Base-by-base conservation (phyloP, 2,888 invertebrate species). In the Stenolophus ochropezus region DNA sequence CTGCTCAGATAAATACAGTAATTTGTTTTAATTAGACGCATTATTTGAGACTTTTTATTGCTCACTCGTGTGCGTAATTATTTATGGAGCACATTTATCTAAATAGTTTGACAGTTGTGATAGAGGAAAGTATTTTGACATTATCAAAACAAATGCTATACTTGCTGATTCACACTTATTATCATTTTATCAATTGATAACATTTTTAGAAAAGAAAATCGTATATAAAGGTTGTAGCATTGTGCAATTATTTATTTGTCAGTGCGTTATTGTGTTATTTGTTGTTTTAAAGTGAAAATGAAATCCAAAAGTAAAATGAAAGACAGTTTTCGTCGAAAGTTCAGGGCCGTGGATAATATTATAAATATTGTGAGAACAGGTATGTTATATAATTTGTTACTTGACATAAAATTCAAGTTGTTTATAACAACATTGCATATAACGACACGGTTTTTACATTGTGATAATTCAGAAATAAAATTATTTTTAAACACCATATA, bases 11-110 rank as follows among this genome's bases (percentile, higher is more conserved):
- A 69, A 69, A 18, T 33, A 18, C 18, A 18, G 65, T 69, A 69
- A 69, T 69, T 69, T 33, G 65, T 69, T 33, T 69, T 27, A 69
- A 69, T 69, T 69, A 69, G 33, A 69, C 33, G 65, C 65, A 69
- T 69, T 69, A 69, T 69, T 69, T 69, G 18, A 69, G 18, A 33
- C 27, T 69, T 69, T 69, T 69, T 69, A 16, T 69, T 27, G 33
- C 16, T 33, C 16, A 69, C 65, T 27, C 58, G 23, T 27, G 33
- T 69, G 16, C 27, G 14, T 33, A 69, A 21, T 69, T 14, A 61
- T 69, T 65, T 18, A 61, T 61, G n/a, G 6, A 61, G 25, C n/a
- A n/a, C 11, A 61, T 61, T 61, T 61, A 33, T 69, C 65, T 33
- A 33, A 33, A 33, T 33, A 16, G 11, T 69, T 65, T 69, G 65